Base-by-base conservation (phyloP, 2,797 vertebrate genomes). In the Pteropus rufus region DNA sequence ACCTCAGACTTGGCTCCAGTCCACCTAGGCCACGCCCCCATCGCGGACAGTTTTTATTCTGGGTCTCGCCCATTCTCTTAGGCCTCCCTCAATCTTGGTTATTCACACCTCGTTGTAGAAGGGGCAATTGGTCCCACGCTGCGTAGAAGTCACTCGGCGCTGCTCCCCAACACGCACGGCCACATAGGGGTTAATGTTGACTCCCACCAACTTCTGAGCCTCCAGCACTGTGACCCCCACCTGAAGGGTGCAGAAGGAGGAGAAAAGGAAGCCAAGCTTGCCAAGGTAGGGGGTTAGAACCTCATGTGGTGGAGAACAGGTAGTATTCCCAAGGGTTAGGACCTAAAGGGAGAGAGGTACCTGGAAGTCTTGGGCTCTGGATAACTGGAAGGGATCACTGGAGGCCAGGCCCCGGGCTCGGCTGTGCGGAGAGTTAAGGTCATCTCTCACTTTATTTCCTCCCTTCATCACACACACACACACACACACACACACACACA, bases 111-210 rank as follows among this genome's bases (percentile, higher is more conserved):
- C 99, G 0, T 99, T 99, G 98, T 99, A 99, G 97, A 99, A 99
- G 6, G 99, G 99, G 84, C 99, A 99, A 97, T 99, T 99, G 94
- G 99, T 99, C 31, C 99, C 99, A 73, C 99, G 99, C 97, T 99
- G 99, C 0, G 98, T 99, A 0, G 92, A 95, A 0, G 99, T 99
- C 95, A 99, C 98, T 88, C 98, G 99, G 96, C 99, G 99, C 98
- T 99, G 99, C 44, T 99, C 98, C 93, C 99, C 99, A 10, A 99
- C 97, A 4, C 96, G 98, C 97, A 99, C 98, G 23, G 99, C 99
- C 91, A 99, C 99, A 1, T 99, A 99, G 6, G 99, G 99, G 92
- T 99, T 99, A 96, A 99, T 99, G 98, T 99, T 99, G 85, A 99
- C 99, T 18, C 99, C 99, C 7, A 99, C 98, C 94, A 99, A 98